Percentiles rank a stretch among this genome's conserved stretches.
Conservation (phyloP, 2,888 invertebrate species). For the Bellardia pandia region DNA sequence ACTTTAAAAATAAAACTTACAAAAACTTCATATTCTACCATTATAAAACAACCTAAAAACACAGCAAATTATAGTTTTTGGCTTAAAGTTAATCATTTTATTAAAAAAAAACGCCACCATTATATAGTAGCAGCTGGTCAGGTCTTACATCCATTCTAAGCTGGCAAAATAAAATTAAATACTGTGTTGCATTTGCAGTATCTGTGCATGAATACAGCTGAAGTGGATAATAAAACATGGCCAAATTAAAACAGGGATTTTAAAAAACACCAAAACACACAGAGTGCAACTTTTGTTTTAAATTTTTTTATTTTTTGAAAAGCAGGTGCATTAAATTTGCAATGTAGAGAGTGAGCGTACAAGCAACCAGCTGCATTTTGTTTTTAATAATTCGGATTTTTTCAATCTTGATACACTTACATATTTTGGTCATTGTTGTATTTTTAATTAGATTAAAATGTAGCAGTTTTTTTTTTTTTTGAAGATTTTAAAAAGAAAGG, state of each 20-base stretch:
- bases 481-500: slow-evolving; percentile 38
- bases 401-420: slow-evolving; percentile 51
- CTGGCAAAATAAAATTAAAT: slow-evolving; percentile 15
- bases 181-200: slow-evolving; percentile 3
- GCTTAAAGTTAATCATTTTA: slow-evolving; percentile 49
- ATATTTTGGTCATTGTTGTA: slow-evolving; percentile 20
- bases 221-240: slow-evolving; percentile 40
- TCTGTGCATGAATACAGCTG: slow-evolving; percentile 46
- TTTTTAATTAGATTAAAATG: slow-evolving; percentile 41
- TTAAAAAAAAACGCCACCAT: not conserved
- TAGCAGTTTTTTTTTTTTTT: not conserved
- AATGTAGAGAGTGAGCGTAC: not conserved
- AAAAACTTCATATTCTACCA: not conserved
- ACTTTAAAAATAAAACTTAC: not conserved
- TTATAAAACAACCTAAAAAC: slow-evolving; percentile 11
- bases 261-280: slow-evolving; percentile 17
- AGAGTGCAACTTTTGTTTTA: not conserved
- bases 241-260: slow-evolving; percentile 58
- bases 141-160: slow-evolving; percentile 24
- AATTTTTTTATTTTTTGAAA: slow-evolving; percentile 20
- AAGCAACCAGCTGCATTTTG: slow-evolving; percentile 31
- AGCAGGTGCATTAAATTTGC: slow-evolving; percentile 57
- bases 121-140: slow-evolving; percentile 51
- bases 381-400: slow-evolving; percentile 25
- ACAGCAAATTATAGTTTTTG: slow-evolving; percentile 11